Base-by-base conservation (phyloP, 2,113 vertebrate species). In the Nothoprocta perdicaria region DNA sequence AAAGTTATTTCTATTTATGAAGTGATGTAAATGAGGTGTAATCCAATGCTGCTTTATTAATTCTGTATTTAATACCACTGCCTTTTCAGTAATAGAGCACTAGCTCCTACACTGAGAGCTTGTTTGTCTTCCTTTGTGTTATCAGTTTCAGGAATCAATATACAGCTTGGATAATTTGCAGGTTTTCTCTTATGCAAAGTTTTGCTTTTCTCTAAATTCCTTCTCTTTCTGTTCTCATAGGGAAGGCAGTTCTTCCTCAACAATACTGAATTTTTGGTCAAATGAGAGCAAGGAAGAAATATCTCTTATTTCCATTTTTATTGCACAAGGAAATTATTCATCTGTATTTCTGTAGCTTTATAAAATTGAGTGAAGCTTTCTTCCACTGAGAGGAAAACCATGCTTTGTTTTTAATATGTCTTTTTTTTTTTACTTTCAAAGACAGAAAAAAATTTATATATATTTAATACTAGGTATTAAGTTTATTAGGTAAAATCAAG, bases 231-330 rank as follows among this genome's bases (percentile, higher is more conserved):
- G 24, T 79, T 74, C 71, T 84, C 65, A 62, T 27, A 71, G 17
- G 58, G 18, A 89, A 89, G 7, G 13, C 65, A 27, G 40, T 79
- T 69, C 48, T 92, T 0, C 0, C 7, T 62, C 27, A 73, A 50
- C 35, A 63, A 14, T 67, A 45, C 8, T 38, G 38, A 91, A 84
- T 66, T 94, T 88, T 61, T 88, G 45, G n/a, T 61, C 88, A 82
- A 84, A 69, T 38, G 31, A 12, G 79, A 91, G 15, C 73, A 68
- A 81, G 45, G 40, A 90, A 17, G 48, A 92, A 84, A 66, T 76
- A 19, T 50, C 58, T 78, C 50, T 24, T 80, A 74, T 94, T 93
- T 92, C 86, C 84, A 82, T 93, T 92, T 93, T 89, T 89, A 93
- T 80, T 92, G 86, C 62, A 62, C 43, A 76, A 88, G 58, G 45